A percentile compares a stretch with the other conserved stretches of the same genome.
phyloP scores from a whole-genome alignment of 2,888 invertebrate species.

The Keiferia lycopersicella region DNA sequence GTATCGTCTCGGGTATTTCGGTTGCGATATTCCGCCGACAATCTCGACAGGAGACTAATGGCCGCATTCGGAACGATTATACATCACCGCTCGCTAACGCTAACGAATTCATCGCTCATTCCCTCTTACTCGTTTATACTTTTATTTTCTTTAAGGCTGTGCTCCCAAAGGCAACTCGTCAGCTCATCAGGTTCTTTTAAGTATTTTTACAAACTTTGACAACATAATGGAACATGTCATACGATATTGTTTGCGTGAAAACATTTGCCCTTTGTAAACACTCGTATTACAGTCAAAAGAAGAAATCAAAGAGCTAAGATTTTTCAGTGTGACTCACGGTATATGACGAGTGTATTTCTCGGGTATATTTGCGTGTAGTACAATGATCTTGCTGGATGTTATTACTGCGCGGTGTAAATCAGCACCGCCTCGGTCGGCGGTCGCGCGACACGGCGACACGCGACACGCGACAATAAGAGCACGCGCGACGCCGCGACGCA shows the following conservation, averaged over 20 bases:
- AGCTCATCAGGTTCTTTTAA: conserved; percentile 6
- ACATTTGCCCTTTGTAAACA: background rate
- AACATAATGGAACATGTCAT: conserved; percentile 13
- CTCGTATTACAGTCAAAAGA: background rate
- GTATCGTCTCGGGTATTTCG: conserved; percentile 22
- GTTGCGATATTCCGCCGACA: conserved; percentile 37
- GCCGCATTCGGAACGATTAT: conserved; percentile 50
- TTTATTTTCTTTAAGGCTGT: conserved; percentile 17
- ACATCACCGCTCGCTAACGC: conserved; percentile 47
- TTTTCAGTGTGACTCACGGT: conserved; percentile 1
- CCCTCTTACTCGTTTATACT: conserved; percentile 38
- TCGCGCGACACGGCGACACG: background rate
- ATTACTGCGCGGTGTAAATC: conserved; percentile 44
- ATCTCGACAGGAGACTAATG: conserved; percentile 55
- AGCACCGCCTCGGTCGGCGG: conserved; percentile 29
- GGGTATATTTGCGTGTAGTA: conserved; percentile 39
- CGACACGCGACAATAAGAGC: background rate
- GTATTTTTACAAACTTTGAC: conserved; percentile 9
- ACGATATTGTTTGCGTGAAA: conserved; percentile 1
- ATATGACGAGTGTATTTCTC: background rate
- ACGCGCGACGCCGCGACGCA: background rate
- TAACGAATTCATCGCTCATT: conserved; percentile 54
- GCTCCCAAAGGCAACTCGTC: background rate
- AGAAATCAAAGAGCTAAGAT: background rate
- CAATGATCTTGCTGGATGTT: conserved; percentile 37